A percentile compares a stretch with the other conserved stretches of the same genome.
Conservation (phyloP, 2,797 vertebrate species). For the Botia almorhae region DNA sequence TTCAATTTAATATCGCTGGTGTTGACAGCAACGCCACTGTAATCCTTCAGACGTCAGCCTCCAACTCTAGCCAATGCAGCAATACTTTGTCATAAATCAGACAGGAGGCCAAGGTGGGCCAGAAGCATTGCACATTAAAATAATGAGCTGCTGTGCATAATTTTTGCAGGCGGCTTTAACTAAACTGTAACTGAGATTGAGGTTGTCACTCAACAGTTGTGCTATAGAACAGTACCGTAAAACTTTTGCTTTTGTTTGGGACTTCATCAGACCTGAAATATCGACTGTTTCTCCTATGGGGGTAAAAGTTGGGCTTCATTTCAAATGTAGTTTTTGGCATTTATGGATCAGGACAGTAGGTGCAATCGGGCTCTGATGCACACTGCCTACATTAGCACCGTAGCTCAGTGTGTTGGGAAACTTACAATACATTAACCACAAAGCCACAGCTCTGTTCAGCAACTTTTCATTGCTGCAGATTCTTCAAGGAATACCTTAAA, state of each 20-base stretch:
- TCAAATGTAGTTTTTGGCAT: background rate
- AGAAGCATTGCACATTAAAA: background rate
- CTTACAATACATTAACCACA: background rate
- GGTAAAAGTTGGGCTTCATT: background rate
- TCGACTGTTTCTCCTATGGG: background rate
- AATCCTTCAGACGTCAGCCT: slow-evolving; percentile 53
- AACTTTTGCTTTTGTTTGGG: background rate
- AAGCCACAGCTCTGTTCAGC: background rate
- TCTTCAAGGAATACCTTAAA: background rate
- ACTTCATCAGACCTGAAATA: background rate
- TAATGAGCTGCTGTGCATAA: background rate
- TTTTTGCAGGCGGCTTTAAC: background rate
- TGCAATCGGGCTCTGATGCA: background rate
- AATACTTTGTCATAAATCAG: background rate
- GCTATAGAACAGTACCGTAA: no score
- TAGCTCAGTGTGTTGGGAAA: background rate
- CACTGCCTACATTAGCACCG: background rate
- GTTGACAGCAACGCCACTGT: slow-evolving; percentile 63
- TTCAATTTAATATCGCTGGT: slow-evolving; percentile 64
- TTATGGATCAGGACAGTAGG: background rate
- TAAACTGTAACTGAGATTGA: background rate
- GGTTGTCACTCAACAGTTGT: background rate
- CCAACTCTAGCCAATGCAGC: slow-evolving; percentile 40
- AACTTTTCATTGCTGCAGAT: background rate
- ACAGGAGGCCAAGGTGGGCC: background rate